A percentile compares a stretch with the other conserved stretches of the same genome.
Conservation (phyloP, 1,140 invertebrate species). For the Thalassaphorura encarpata region DNA sequence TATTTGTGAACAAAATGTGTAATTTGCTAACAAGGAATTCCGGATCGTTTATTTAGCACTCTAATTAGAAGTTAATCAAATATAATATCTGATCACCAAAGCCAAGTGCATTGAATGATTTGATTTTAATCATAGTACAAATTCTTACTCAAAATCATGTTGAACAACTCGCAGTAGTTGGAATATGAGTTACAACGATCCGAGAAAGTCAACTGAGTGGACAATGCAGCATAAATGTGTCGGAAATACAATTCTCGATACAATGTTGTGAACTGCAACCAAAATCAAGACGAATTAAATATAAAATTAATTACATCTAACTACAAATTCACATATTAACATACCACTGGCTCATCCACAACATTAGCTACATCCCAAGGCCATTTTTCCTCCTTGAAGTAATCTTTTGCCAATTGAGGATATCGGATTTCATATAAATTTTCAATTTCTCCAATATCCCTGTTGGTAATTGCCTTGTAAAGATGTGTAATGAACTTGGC, state of each 20-base stretch:
- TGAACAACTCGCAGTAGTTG: slow-evolving; percentile 97
- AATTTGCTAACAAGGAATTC: too few relatives aligned
- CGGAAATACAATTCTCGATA: slow-evolving; percentile 98
- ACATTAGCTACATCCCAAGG: slow-evolving; percentile 25
- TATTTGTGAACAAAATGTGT: too few relatives aligned
- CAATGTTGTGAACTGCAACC: slow-evolving; percentile 65
- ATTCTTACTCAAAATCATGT: slow-evolving; percentile 70
- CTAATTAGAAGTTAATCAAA: slow-evolving; percentile 12
- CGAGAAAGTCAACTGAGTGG: slow-evolving; percentile 73
- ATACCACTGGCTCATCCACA: slow-evolving; percentile 26
- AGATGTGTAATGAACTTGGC: slow-evolving; percentile 31
- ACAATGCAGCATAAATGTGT: slow-evolving; percentile 86
- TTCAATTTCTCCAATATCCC: slow-evolving; percentile 30
- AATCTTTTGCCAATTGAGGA: slow-evolving; percentile 31
- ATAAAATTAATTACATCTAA: too few relatives aligned
- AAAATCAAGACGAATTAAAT: too few relatives aligned
- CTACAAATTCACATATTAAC: background rate
- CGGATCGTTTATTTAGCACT: slow-evolving; percentile 15
- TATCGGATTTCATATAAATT: slow-evolving; percentile 32
- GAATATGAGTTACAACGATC: slow-evolving; percentile 92
- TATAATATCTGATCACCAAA: background rate
- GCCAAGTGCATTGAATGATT: background rate
- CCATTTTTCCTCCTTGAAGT: slow-evolving; percentile 32
- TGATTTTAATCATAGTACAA: slow-evolving; percentile 13
- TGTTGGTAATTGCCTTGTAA: slow-evolving; percentile 29